Evolutionary conservation across 2,888 invertebrate genomes (phyloP), one percentile per base, ranked within the genome.

Genomic region (Brachyptera putata): DNA sequence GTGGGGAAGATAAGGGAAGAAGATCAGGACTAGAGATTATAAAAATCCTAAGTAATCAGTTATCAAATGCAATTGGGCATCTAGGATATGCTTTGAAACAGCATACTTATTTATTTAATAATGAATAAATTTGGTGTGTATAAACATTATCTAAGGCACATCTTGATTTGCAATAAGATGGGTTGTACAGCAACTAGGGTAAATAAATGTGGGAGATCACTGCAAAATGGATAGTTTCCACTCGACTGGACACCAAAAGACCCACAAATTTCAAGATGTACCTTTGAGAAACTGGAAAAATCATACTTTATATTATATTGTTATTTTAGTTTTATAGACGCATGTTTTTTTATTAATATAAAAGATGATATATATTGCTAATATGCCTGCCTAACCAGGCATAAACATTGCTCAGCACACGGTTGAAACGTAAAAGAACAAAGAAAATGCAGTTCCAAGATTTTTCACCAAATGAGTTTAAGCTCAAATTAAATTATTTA

Each of bases 1-100:
- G 25, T 14, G 50, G 22, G 62, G 56, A 43, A 59, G 48, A 41
- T 25, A 56, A 49, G 61, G 59, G 59, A 64, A 61, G 64, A 66
- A 67, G 63, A 65, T 64, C 66, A 63, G 65, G 67, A 67, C 67
- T 67, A 67, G 67, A 67, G 67, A 64, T 67, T 67, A 63, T 62
- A 64, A 65, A 64, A 64, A 67, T 58, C 61, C 60, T 63, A 64
- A 64, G 60, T 60, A 63, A 60, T 61, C 63, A 60, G 64, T 64
- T n/a, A 64, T 63, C 64, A 63, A 63, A 63, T 64, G 64, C 63
- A 64, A 63, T 59, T n/a, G 60, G 61, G 63, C 61, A 63, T 63
- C 61, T 63, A 63, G 61, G 60, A 64, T 61, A 59, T 61, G 60
- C 64, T 63, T n/a, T 56, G 61, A 63, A 64, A 63, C 56, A 37